Evolutionary conservation across 2,113 vertebrate genomes (phyloP), one percentile per base, ranked within the genome.

Genomic region (Chascanopsetta lugubris): DNA sequence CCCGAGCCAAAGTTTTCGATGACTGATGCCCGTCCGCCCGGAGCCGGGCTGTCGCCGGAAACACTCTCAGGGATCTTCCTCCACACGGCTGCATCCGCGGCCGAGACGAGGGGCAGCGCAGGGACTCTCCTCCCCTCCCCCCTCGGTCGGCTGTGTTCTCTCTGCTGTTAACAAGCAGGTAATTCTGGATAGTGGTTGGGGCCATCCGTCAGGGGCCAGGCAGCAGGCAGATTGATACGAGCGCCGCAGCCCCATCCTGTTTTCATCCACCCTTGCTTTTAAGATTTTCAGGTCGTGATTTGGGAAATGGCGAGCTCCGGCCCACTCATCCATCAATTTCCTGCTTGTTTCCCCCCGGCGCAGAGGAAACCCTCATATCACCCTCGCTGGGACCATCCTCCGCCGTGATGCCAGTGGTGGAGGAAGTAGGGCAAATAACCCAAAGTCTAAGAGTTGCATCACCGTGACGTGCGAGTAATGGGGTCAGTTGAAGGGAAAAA

Each of bases 141-240:
- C 27, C 26, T 42, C 21, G 54, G 40, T 76, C 64, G 26, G 11
- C 48, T 67, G 51, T 84, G 72, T 80, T 80, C 62, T 61, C 50
- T 60, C 30, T 63, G 51, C 70, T 80, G 78, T 79, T 89, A 90
- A 87, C 82, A 85, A 80, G 76, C 66, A 74, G 84, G 84, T 90
- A 87, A 91, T 90, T 87, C 91, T 85, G 84, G 84, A 78, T 87
- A 84, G 85, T 88, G 83, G 75, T 85, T 80, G 36, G 27, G 72
- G 69, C 70, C 74, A 87, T 85, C 77, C 46, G 58, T 91, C 86
- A 88, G 69, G 68, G 42, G 61, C 45, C 59, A 49, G 64, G 79
- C 61, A 63, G 57, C 6, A 12, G 53, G 77, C 67, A 85, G 85
- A 88, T 88, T 87, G 86, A 90, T 87, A 75, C 75, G 64, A 77